Base-by-base conservation (phyloP, 2,888 invertebrate species). In the Euclidia mi region DNA sequence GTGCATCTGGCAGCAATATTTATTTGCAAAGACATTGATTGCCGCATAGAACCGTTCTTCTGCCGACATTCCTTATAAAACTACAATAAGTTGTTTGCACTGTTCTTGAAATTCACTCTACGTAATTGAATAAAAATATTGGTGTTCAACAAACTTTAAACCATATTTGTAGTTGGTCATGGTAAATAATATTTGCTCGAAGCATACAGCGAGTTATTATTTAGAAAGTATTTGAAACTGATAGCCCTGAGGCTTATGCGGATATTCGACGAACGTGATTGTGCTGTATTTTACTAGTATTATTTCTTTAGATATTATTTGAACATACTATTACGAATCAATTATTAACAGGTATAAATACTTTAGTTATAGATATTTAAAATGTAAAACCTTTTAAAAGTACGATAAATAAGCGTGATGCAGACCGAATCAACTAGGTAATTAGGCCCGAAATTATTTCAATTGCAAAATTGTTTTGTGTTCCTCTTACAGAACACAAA, bases 1-100 rank as follows among this genome's bases (percentile, higher is more conserved):
- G 61, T 81, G 78, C 78, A 80, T 77, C 76, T 79, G 80, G 64
- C 77, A 73, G 72, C 56, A 68, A 78, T 81, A 81, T 84, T 80
- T 78, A 73, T 67, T 79, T 61, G 52, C 56, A 49, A 51, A 60
- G 64, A 58, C 71, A 60, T 50, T 72, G 52, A 50, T 57, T 56
- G 1, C 7, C 9, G 3, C 12, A 11, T 10, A 9, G 14, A 2
- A 12, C 15, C 35, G 35, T 15, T 15, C 35, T 60, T 66, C 53
- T 60, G 49, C 31, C 35, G n/a, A 31, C 18, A 61, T 67, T 63
- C 68, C 75, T 73, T 66, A 74, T 78, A 70, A 65, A 48, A 42
- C 50, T 55, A 55, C 25, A 41, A 61, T 66, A 69, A 70, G 57
- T 65, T 67, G 58, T 73, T 72, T 63, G 60, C 40, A 42, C 61